Evolutionary conservation across 1,140 invertebrate species (phyloP).

Genomic region (Grapholita molesta): DNA sequence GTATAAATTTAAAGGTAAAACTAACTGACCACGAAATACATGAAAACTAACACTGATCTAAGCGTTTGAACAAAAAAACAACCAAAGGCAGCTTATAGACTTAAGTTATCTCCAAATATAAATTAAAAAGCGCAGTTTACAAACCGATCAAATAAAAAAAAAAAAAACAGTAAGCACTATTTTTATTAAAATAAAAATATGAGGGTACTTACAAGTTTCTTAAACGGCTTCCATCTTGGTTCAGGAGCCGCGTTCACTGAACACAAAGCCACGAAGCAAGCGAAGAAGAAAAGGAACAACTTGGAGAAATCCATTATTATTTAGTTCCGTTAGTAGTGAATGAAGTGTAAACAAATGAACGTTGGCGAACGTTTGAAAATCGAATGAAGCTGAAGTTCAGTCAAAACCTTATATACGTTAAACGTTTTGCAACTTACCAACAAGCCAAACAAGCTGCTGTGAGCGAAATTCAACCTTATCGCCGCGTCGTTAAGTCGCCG

Average conservation of each 20-base stretch:
- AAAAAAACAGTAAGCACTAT: too few species aligned
- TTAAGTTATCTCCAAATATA: too few species aligned
- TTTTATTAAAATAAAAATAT: too few species aligned
- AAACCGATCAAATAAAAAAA: background rate
- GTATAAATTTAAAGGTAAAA: too few species aligned
- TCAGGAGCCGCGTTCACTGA: slow-evolving; percentile 33
- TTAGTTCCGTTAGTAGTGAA: background rate
- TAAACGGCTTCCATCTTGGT: slow-evolving; percentile 40
- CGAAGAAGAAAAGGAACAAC: slow-evolving; percentile 47
- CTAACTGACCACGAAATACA: too few species aligned
- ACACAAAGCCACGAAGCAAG: slow-evolving; percentile 36
- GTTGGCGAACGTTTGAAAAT: background rate
- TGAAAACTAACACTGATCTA: too few species aligned
- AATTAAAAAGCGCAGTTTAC: too few species aligned
- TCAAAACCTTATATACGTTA: slow-evolving; percentile 2
- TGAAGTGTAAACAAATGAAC: background rate
- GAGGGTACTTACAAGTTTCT: background rate
- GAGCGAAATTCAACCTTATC: background rate
- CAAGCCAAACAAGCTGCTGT: background rate
- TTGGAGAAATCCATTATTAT: slow-evolving; percentile 47
- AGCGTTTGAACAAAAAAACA: too few species aligned
- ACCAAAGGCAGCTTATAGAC: too few species aligned
- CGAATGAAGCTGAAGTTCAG: background rate
- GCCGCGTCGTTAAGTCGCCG: background rate
- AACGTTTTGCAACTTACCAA: background rate